Evolutionary conservation across 2,888 invertebrate species (phyloP), one percentile per base, ranked within the genome.

Genomic region (Rhagophthalmus giganteus): DNA sequence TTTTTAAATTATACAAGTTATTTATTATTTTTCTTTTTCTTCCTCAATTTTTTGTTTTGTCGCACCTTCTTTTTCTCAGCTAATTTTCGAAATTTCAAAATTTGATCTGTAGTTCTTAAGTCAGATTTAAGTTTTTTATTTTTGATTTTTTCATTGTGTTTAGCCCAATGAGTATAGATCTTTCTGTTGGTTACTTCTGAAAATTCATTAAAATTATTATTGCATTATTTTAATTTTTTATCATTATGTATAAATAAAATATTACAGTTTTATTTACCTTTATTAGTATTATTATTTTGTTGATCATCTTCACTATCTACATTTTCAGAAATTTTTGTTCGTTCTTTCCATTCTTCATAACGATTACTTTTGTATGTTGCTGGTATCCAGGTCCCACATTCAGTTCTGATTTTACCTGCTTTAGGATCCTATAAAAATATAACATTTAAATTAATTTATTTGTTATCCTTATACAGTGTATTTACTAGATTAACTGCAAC

Each of bases 341-440:
- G 86, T 52, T 87, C 85, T 65, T 88, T 85, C 96, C 96, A 96
- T 44, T 87, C 84, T 54, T 83, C 82, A 75, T 94, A 96, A 14
- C 90, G 82, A 39, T 95, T 90, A 52, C 92, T 89, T 76, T 96
- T 96, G 77, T 91, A 98, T 0, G 91, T 87, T 1, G 96, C 93
- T 0, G 96, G 88, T 62, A 99, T 94, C 85, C 93, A 92, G 0
- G 83, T 86, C 10, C 97, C 99, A 53, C 94, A 94, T 77, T 99
- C 99, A 0, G 97, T 97, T 64, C 88, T 87, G 58, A 99, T 95
- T 76, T 89, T 92, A 42, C 87, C 87, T 12, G 76, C 74, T 59
- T 84, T 83, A 1, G 74, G 66, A 60, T 80, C 76, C 79, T 81
- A 68, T 60, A 59, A 60, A 31, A n/a, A 12, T 2, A 25, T 2